Evolutionary conservation across 2,113 vertebrate species (phyloP).

Genomic region (Sakesphorus luctuosus): DNA sequence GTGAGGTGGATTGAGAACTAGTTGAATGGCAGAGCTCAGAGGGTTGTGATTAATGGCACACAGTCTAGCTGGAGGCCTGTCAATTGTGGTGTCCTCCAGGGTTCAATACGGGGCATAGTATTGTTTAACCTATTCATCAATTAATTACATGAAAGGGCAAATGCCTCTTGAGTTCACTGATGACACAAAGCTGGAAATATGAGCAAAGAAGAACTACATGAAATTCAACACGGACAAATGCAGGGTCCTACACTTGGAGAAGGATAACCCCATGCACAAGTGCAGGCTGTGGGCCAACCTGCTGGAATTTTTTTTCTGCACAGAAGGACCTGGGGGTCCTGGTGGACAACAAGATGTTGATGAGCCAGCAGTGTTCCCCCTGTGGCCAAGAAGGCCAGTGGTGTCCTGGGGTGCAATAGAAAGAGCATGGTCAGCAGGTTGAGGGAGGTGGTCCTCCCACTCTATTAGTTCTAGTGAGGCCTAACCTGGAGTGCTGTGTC

Average conservation of each 20-base stretch:
- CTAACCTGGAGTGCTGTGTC: no score
- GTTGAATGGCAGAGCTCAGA: background rate
- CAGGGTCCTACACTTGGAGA: background rate
- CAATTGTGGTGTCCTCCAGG: background rate
- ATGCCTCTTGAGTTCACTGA: background rate
- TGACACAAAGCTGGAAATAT: background rate
- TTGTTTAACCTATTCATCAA: background rate
- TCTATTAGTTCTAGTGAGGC: background rate
- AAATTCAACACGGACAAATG: background rate
- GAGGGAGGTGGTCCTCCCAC: background rate
- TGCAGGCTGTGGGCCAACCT: background rate
- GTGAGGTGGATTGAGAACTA: background rate
- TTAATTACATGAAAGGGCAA: background rate
- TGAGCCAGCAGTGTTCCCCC: background rate
- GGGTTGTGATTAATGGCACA: background rate
- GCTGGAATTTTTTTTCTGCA: background rate
- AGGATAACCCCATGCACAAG: background rate
- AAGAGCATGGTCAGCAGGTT: background rate
- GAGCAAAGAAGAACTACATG: background rate
- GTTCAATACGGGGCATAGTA: background rate
- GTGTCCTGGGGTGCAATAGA: background rate
- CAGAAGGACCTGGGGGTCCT: background rate
- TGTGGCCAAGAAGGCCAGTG: background rate
- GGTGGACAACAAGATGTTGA: accelerated
- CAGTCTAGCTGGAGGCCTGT: background rate